Evolutionary conservation across 2,797 vertebrate species (phyloP).

Genomic region (Cossypha heuglini): DNA sequence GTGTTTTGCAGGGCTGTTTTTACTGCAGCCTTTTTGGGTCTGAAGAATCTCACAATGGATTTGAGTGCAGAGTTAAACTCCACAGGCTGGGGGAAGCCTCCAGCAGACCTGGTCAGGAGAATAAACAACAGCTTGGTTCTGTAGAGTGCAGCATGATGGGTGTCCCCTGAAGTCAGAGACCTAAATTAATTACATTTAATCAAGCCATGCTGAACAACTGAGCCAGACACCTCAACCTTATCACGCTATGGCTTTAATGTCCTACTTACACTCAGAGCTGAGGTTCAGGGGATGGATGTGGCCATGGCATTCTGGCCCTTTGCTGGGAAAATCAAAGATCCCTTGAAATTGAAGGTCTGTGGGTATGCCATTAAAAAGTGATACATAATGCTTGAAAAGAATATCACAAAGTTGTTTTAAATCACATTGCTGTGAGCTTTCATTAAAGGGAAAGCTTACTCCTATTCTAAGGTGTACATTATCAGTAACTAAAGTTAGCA

Average conservation of each 20-base stretch:
- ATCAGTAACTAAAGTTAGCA: slow-evolving; percentile 70
- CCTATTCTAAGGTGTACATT: slow-evolving; percentile 48
- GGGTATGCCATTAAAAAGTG: slow-evolving; percentile 59
- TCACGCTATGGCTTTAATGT: slow-evolving; percentile 48
- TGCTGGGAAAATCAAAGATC: slow-evolving; percentile 62
- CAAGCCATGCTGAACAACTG: slow-evolving; percentile 64
- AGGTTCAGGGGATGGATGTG: slow-evolving; percentile 38
- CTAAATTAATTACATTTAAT: slow-evolving; percentile 74
- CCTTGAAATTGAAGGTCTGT: slow-evolving; percentile 40
- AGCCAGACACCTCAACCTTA: slow-evolving; percentile 48
- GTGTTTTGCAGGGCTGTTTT: neutral
- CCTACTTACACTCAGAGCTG: slow-evolving; percentile 40
- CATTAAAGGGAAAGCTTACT: slow-evolving; percentile 64
- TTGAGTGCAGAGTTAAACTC: neutral
- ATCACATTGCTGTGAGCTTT: slow-evolving; percentile 51
- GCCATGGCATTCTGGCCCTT: slow-evolving; percentile 51
- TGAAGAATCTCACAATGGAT: neutral
- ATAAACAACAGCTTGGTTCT: slow-evolving; percentile 66
- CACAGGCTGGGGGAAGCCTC: neutral
- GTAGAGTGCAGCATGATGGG: slow-evolving; percentile 39
- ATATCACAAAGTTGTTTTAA: slow-evolving; percentile 69
- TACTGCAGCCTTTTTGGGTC: neutral
- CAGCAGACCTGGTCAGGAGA: slow-evolving; percentile 16
- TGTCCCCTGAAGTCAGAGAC: slow-evolving; percentile 73
- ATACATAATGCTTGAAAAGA: slow-evolving; percentile 62